Base-by-base conservation (phyloP, 2,888 invertebrate genomes). In the Ennomos quercinarius region DNA sequence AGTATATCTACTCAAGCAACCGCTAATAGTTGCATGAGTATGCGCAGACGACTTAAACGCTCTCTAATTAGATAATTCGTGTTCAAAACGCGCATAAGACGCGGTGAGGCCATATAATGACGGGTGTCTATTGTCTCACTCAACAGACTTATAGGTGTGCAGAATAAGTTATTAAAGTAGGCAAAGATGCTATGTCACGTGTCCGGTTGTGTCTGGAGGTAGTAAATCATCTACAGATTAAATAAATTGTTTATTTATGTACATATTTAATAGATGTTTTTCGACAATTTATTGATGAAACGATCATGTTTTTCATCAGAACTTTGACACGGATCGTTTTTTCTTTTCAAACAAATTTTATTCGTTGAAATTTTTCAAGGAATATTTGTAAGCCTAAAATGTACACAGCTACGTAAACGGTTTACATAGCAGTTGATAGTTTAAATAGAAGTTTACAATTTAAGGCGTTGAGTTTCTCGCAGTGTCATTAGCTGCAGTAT, bases 51-150 rank as follows among this genome's bases (percentile, higher is more conserved):
- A 68, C 68, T 48, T 72, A 71, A 74, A 67, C 66, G 68, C 64
- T 73, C 69, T 80, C 78, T 91, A 91, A 91, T 91, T 72, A 86
- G 85, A 76, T 79, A 67, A 91, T 91, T 89, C 82, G 84, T 76
- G 85, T 89, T 86, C 91, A 78, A 61, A 43, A 59, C 87, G 78
- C 82, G 81, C 78, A 57, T 63, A 55, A 52, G 49, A 45, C 70
- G 68, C 66, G 74, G 78, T 73, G 87, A 87, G 89, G 89, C 87
- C 89, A 84, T 84, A 81, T 80, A 86, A 87, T 86, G 84, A 86
- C 77, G 79, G 77, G 80, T 74, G 77, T 67, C 83, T 77, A 87
- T 89, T 88, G 89, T 88, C 71, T 50, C 64, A 47, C 71, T 50
- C 64, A 47, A 57, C 68, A 81, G 83, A 86, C 80, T 81, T 86